Percentiles rank a stretch among this genome's conserved stretches.
Conservation (phyloP, 2,113 vertebrate species). For the Turdus rufiventris region DNA sequence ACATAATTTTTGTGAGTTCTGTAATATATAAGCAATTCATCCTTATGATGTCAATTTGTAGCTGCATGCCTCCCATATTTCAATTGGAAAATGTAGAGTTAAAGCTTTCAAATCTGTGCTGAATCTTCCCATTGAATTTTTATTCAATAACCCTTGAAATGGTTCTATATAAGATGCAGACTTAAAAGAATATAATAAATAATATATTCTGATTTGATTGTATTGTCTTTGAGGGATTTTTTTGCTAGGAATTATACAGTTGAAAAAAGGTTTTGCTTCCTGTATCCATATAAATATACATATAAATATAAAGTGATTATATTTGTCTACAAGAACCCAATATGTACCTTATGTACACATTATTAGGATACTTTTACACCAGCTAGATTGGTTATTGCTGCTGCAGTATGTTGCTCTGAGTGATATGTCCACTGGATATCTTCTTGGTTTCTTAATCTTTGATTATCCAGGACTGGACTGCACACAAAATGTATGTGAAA, state of each 20-base stretch:
- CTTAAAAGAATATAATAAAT: background rate
- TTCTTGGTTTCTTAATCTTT: background rate
- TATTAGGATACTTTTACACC: background rate
- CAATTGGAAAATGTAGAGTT: background rate
- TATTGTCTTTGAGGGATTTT: background rate
- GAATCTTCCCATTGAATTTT: background rate
- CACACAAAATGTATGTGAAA: background rate
- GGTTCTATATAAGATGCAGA: fast-evolving
- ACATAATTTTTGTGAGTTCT: background rate
- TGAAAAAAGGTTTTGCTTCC: background rate
- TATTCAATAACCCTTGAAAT: background rate
- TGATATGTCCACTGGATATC: background rate
- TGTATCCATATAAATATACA: background rate
- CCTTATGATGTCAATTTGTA: background rate
- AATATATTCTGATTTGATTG: background rate
- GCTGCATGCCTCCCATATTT: background rate
- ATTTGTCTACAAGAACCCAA: background rate
- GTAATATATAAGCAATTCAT: background rate
- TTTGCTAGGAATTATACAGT: background rate
- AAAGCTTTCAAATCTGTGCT: background rate
- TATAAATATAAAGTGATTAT: background rate
- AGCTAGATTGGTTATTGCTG: background rate
- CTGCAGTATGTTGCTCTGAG: background rate
- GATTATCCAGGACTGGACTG: background rate
- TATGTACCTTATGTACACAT: background rate